Evolutionary conservation across 2,797 vertebrate species (phyloP).

Genomic region (Cirrhinus mrigala): DNA sequence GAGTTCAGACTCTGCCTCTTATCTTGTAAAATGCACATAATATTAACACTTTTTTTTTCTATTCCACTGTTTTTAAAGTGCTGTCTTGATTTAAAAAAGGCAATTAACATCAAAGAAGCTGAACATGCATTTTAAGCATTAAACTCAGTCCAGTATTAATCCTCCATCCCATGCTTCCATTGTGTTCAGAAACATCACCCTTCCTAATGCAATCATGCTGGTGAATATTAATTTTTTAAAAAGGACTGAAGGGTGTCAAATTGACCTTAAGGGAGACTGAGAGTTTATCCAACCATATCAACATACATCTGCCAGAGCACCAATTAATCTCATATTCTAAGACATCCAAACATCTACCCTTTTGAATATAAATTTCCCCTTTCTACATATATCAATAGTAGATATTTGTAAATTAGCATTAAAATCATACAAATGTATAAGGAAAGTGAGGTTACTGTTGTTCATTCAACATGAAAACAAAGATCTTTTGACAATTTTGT

Average conservation of each 20-base stretch:
- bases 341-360: background rate
- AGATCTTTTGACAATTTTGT: constrained; percentile 23
- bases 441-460: constrained; percentile 56
- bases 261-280: constrained; percentile 34
- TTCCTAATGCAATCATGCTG: constrained; percentile 14
- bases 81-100: constrained; percentile 41
- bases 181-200: constrained; percentile 23
- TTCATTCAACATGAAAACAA: constrained; percentile 1
- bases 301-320: background rate
- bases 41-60: constrained; percentile 29
- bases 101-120: constrained; percentile 28
- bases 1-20: constrained; percentile 40
- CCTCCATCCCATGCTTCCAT: background rate
- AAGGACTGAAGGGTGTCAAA: constrained; percentile 27
- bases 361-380: constrained; percentile 12
- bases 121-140: constrained; percentile 24
- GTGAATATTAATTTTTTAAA: constrained; percentile 21
- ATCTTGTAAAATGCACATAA: constrained; percentile 49
- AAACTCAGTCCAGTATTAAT: constrained; percentile 30
- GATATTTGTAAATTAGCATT: background rate
- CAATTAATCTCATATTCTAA: constrained; percentile 20
- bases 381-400: background rate
- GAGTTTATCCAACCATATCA: constrained; percentile 27
- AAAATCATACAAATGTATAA: constrained; percentile 62
- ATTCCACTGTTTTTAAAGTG: constrained; percentile 21